phyloP scores from a whole-genome alignment of 2,888 invertebrate species.

The Drosophila koepferae region DNA sequence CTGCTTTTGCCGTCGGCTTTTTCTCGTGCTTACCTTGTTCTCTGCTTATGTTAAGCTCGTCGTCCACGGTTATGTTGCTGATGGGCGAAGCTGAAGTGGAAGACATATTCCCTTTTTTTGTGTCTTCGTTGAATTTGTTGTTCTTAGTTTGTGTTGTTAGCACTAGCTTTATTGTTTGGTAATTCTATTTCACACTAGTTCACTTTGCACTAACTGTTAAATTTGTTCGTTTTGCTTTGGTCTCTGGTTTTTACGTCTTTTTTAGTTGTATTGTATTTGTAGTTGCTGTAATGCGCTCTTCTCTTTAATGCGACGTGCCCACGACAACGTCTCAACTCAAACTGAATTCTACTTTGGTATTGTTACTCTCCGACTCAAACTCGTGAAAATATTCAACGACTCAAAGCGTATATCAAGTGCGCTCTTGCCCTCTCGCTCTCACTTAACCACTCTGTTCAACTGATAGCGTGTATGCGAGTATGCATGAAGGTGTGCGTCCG shows the following conservation, averaged over 20 bases:
- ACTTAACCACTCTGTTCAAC: slow-evolving; percentile 14
- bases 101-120: slow-evolving; percentile 82
- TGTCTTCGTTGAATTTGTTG: slow-evolving; percentile 19
- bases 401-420: slow-evolving; percentile 31
- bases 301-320: slow-evolving; percentile 69
- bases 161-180: slow-evolving; percentile 35
- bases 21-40: slow-evolving; percentile 83
- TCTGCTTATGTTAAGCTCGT: slow-evolving; percentile 83
- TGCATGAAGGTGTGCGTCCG: slow-evolving; percentile 1
- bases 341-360: slow-evolving; percentile 76
- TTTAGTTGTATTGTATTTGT: slow-evolving; percentile 9
- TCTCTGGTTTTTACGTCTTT: slow-evolving; percentile 56
- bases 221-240: slow-evolving; percentile 33
- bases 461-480: slow-evolving; percentile 15
- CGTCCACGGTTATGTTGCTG: slow-evolving; percentile 85
- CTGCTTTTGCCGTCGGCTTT: slow-evolving; percentile 60
- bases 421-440: slow-evolving; percentile 32
- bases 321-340: slow-evolving; percentile 80
- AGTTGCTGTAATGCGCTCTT: slow-evolving; percentile 41
- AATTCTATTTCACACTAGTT: slow-evolving; percentile 26
- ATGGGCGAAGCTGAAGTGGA: slow-evolving; percentile 85
- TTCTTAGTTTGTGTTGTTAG: slow-evolving; percentile 24
- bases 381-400: slow-evolving; percentile 60
- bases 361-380: slow-evolving; percentile 81
- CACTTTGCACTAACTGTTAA: slow-evolving; percentile 48